Percentiles rank a stretch among this genome's conserved stretches.
These are phyloP conservation scores for Calliphora vomitoria DNA, from an alignment of 2,888 invertebrate genomes.

Conservation along the genomic window DNA sequence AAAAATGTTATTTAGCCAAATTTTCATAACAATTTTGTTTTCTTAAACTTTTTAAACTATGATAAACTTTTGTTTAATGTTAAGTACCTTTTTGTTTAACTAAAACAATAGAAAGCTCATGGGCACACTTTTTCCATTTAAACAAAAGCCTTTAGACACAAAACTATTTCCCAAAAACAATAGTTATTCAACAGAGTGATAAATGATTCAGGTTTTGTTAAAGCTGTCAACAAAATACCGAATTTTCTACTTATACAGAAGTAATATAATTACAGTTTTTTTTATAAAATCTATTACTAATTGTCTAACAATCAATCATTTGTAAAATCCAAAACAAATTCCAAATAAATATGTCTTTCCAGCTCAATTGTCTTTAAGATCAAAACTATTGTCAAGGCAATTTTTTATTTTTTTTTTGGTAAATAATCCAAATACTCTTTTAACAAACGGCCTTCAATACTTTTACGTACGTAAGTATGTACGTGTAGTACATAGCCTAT, in stretches of 20 bases:
- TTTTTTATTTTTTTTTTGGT: not conserved
- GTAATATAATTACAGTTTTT: constrained; percentile 8
- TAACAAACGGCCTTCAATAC: constrained; percentile 42
- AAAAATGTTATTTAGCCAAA: too few relatives aligned
- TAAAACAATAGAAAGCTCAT: not conserved
- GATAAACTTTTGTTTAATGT: too few relatives aligned
- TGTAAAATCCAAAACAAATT: not conserved
- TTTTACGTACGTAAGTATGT: not conserved
- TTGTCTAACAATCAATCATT: constrained; percentile 45
- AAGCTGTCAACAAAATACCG: not conserved
- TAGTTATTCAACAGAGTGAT: not conserved
- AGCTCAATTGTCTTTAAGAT: constrained; percentile 31
- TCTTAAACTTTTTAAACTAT: too few relatives aligned
- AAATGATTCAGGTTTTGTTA: not conserved
- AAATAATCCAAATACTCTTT: constrained; percentile 3
- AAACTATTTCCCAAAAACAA: not conserved
- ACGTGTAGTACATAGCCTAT: not conserved
- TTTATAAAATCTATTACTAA: not conserved
- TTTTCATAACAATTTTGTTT: too few relatives aligned
- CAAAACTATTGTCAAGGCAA: constrained; percentile 49
- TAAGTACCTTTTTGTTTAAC: too few relatives aligned
- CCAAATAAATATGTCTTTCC: not conserved
- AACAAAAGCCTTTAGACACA: constrained; percentile 36
- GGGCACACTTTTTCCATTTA: not conserved
- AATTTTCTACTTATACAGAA: constrained; percentile 18